A percentile compares a stretch with the other conserved stretches of the same genome.
phyloP scores from a whole-genome alignment of 2,113 vertebrate species.

The Cettia cetti region DNA sequence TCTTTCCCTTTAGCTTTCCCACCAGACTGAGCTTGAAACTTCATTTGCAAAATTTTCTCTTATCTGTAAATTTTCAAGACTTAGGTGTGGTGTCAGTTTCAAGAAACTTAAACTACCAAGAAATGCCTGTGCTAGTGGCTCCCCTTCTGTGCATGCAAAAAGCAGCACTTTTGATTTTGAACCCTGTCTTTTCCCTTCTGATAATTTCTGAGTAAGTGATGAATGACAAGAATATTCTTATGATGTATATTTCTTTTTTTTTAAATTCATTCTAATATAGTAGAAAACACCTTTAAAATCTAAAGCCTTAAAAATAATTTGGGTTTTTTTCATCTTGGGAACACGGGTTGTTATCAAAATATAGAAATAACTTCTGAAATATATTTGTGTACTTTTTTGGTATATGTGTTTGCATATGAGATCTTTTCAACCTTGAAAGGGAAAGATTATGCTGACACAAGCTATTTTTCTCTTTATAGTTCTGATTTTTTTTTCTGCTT shows the following conservation, averaged over 20 bases:
- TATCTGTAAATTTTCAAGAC: not conserved
- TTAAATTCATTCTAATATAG: not conserved
- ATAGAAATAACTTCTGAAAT: not conserved
- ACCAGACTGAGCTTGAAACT: not conserved
- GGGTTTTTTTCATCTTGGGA: not conserved
- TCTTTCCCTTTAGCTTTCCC: not conserved
- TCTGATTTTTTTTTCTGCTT: slow-evolving; percentile 13
- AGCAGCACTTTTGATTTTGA: not conserved
- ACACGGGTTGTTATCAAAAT: not conserved
- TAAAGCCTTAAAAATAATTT: not conserved
- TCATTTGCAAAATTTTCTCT: not conserved
- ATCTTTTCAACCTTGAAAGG: not conserved
- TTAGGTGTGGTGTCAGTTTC: not conserved
- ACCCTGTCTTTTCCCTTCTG: not conserved
- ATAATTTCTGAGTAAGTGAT: not conserved
- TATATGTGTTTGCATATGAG: not conserved
- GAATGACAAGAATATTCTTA: not conserved
- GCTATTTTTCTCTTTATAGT: not conserved
- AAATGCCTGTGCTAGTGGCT: not conserved
- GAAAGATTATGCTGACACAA: not conserved
- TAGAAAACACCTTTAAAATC: not conserved
- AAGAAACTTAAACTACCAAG: not conserved
- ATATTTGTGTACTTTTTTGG: not conserved
- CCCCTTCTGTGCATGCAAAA: not conserved
- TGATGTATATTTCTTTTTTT: not conserved